Base-by-base conservation (phyloP, 2,888 invertebrate species). In the Conchocele bisecta region DNA sequence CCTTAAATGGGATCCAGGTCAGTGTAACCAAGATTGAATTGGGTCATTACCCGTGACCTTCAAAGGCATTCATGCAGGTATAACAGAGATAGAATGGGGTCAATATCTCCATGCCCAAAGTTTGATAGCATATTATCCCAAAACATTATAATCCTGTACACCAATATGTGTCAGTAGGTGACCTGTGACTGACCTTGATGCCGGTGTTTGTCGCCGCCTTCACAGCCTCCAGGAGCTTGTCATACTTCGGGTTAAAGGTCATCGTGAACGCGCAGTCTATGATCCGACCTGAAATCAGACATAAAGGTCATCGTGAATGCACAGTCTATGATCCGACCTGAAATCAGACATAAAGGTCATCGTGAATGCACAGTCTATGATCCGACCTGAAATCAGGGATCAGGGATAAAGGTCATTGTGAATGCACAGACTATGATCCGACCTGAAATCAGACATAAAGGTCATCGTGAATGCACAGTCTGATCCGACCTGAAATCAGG, bases 181-280 rank as follows among this genome's bases (percentile, higher is more conserved):
- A n/a, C n/a, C n/a, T n/a, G n/a, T 17, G 33, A 15, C 17, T 28
- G 83, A 93, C 93, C 89, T 94, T 95, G 83, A 99, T 99, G 29
- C 99, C 99, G 2, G 99, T 98, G 89, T 99, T 98, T 0, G 99
- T 99, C 4, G 99, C 99, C 91, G 98, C 99, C 84, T 96, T 95
- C 0, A 99, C 99, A 7, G 99, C 99, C 89, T 89, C 81, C 33
- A 91, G 63, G 48, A 99, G 92, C 75, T 95, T 95, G 89, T 99
- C 98, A 91, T 97, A 99, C 88, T 97, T 98, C 2, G 96, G 95
- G 92, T 99, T 98, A 92, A 99, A 99, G 61, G 97, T 94, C 86
- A 99, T 92, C 2, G 99, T 99, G 92, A 99, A 99, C 22, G 99
- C 99, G 91, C 99, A 99, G 92, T 99, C 99, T 78, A 99, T 98